A percentile compares a stretch with the other conserved stretches of the same genome.
Evolutionary conservation across 2,888 invertebrate species (phyloP).

Genomic region (Frankliniella intonsa): DNA sequence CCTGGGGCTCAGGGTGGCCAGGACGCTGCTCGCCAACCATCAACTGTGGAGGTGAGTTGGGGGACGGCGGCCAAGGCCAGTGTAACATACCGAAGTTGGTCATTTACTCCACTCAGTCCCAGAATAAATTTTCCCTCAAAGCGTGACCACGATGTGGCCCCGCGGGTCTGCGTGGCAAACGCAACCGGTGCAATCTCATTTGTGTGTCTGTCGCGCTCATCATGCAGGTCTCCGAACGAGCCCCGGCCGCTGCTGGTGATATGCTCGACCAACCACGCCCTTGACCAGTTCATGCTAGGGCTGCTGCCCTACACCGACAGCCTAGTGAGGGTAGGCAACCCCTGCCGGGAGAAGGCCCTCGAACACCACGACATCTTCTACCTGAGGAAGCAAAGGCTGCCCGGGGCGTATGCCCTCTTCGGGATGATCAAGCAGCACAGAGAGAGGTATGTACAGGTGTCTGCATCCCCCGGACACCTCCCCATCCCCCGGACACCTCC

Average conservation of each 20-base stretch:
- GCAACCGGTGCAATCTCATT: no score
- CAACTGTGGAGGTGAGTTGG: background rate
- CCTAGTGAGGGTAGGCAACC: background rate
- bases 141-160: no score
- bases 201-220: no score
- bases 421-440: background rate
- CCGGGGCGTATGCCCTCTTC: conserved; percentile 5
- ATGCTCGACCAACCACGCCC: background rate
- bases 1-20: background rate
- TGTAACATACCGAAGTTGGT: no score
- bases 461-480: no score
- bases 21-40: background rate
- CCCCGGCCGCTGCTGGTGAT: background rate
- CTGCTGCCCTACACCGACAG: background rate
- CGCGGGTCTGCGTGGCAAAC: no score
- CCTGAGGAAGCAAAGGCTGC: background rate
- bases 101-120: no score
- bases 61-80: no score
- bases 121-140: no score
- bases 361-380: background rate
- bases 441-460: background rate
- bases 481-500: no score
- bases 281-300: conserved; percentile 9
- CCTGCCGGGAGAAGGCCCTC: background rate
- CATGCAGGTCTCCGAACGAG: background rate